Evolutionary conservation across 1,140 invertebrate genomes (phyloP).

Genomic region (Drosophila pruinosa): DNA sequence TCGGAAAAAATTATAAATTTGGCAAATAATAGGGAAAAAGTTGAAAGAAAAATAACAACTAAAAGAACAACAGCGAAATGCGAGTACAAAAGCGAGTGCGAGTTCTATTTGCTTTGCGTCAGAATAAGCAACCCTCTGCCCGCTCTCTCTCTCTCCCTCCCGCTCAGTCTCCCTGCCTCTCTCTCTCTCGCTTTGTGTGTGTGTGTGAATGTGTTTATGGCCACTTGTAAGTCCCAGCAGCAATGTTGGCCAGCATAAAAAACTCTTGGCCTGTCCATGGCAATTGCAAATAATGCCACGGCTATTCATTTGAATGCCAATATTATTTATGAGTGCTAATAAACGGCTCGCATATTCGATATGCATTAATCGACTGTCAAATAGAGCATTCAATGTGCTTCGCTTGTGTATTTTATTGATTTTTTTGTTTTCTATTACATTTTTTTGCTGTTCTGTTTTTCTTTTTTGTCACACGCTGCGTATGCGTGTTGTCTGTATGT

Average conservation of each 20-base stretch:
- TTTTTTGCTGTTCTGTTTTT: neutral
- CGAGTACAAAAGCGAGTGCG: neutral
- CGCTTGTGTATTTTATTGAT: conserved; percentile 57
- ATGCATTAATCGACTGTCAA: conserved; percentile 29
- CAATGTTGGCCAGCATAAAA: conserved; percentile 16
- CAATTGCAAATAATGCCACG: conserved; percentile 19
- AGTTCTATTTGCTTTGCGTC: conserved; percentile 61
- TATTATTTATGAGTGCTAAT: conserved; percentile 42
- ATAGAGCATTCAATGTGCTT: conserved; percentile 10
- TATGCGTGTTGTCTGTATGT: conserved; percentile 35
- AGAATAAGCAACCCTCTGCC: conserved; percentile 39
- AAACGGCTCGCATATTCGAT: conserved; percentile 19
- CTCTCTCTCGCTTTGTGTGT: conserved; percentile 8
- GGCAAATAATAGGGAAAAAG: conserved; percentile 18
- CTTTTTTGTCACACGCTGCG: conserved; percentile 39
- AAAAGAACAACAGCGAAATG: conserved; percentile 12
- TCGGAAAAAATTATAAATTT: neutral
- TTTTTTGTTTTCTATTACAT: conserved; percentile 36
- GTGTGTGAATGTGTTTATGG: conserved; percentile 64
- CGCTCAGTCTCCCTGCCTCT: conserved; percentile 3
- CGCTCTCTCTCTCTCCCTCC: neutral
- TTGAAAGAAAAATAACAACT: conserved; percentile 4
- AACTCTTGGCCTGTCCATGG: conserved; percentile 33
- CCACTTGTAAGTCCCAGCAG: conserved; percentile 74
- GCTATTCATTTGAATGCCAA: conserved; percentile 30